These are phyloP conservation scores for Panthera uncia DNA, from an alignment of 2,113 vertebrate species.

Conservation along the genomic window DNA sequence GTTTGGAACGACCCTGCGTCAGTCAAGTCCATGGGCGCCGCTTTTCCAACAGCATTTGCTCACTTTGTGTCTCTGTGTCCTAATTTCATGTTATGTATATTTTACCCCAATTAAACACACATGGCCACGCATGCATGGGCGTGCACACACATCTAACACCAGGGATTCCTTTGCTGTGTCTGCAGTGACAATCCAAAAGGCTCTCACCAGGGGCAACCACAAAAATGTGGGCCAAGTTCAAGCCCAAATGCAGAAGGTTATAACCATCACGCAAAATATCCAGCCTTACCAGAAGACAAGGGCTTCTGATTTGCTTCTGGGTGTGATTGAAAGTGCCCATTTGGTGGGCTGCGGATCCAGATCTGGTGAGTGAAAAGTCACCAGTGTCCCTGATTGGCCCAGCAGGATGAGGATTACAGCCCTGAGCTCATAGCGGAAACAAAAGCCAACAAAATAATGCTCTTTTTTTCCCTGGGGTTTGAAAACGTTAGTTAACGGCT, in stretches of 20 bases:
- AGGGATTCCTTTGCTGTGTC: slow-evolving; percentile 3
- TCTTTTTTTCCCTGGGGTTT: background rate
- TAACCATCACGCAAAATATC: background rate
- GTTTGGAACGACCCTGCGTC: too few relatives aligned
- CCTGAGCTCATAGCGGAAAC: slow-evolving; percentile 40
- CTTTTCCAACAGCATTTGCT: too few relatives aligned
- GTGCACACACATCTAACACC: background rate
- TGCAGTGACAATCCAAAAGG: slow-evolving; percentile 22
- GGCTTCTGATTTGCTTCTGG: background rate
- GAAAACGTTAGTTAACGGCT: slow-evolving; percentile 46
- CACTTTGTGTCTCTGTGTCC: too few relatives aligned
- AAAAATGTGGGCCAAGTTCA: background rate
- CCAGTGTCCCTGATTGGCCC: background rate
- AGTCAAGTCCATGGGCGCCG: too few relatives aligned
- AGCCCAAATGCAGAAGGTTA: background rate
- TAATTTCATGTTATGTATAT: background rate
- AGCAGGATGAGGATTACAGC: background rate
- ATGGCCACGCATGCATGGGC: background rate
- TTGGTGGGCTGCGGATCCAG: background rate
- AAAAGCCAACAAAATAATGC: slow-evolving; percentile 5
- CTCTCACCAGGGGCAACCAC: background rate
- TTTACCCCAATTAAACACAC: background rate
- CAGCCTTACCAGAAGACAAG: background rate
- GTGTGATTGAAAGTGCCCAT: background rate
- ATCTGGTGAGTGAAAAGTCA: slow-evolving; percentile 28